Conservation (phyloP, 1,140 invertebrate species). For the Aricia agestis region DNA sequence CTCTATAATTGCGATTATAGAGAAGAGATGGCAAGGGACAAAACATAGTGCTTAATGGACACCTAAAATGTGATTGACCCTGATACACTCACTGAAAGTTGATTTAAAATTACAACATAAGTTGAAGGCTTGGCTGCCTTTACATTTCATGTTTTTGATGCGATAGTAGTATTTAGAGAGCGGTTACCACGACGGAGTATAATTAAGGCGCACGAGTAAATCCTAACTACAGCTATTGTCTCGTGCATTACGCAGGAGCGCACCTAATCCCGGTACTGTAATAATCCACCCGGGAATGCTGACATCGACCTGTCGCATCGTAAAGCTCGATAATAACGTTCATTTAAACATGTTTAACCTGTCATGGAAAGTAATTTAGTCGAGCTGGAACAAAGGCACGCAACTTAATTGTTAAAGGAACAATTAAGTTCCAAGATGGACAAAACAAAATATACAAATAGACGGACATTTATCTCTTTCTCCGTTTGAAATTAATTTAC, state of each 20-base stretch:
- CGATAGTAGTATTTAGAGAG: no score
- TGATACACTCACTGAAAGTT: no score
- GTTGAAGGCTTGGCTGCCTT: no score
- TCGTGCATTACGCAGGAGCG: background rate
- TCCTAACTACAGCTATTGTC: background rate
- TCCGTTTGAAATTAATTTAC: background rate
- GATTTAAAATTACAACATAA: no score
- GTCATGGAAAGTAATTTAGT: background rate
- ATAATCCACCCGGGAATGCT: background rate
- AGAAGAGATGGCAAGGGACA: no score
- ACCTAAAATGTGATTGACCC: no score
- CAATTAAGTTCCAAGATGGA: background rate
- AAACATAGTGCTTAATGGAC: no score
- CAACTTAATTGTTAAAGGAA: background rate
- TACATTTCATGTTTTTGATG: no score
- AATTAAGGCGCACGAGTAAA: background rate
- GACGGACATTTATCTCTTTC: background rate
- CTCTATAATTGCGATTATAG: no score
- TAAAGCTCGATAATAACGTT: background rate
- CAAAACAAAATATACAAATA: slow-evolving; percentile 16
- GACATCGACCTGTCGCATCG: background rate
- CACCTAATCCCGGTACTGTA: background rate
- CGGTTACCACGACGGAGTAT: no score
- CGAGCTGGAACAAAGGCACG: background rate
- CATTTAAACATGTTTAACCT: background rate